Evolutionary conservation across 2,888 invertebrate species (phyloP).

Genomic region (Lampropteryx suffumata): DNA sequence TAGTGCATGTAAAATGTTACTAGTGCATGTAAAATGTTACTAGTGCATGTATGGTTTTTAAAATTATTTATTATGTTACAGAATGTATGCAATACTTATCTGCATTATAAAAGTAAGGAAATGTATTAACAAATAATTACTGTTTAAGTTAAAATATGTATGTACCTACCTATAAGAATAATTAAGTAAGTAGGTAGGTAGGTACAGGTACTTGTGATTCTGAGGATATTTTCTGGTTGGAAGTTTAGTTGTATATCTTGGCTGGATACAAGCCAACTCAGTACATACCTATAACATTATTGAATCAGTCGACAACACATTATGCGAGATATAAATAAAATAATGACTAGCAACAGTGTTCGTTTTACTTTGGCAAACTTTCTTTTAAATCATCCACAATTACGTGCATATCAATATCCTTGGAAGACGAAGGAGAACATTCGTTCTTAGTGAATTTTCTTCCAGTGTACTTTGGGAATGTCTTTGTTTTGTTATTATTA

Average conservation of each 20-base stretch:
- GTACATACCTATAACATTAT: conserved; percentile 4
- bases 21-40: conserved; percentile 33
- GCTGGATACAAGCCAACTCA: conserved; percentile 31
- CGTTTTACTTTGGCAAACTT: conserved; percentile 61
- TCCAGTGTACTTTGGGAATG: conserved; percentile 59
- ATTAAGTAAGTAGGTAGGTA: too few species aligned
- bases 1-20: conserved; percentile 33
- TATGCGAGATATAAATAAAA: conserved; percentile 29
- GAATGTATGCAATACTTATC: too few species aligned
- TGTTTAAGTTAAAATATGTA: too few species aligned
- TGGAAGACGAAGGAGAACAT: conserved; percentile 17
- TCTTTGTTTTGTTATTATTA: conserved; percentile 61
- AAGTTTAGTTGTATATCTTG: neutral
- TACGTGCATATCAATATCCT: conserved; percentile 58
- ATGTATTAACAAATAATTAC: too few species aligned
- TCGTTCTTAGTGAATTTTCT: conserved; percentile 56
- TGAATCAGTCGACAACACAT: too few species aligned
- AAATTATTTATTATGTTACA: neutral
- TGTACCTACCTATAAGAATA: too few species aligned
- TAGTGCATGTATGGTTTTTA: conserved; percentile 29
- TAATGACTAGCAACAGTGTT: conserved; percentile 1
- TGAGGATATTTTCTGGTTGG: too few species aligned
- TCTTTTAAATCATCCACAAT: conserved; percentile 72
- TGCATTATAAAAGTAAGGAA: too few species aligned
- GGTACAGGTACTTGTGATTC: too few species aligned